A percentile compares a stretch with the other conserved stretches of the same genome.
phyloP scores from a whole-genome alignment of 2,797 vertebrate genomes.

The Artibeus lituratus region DNA sequence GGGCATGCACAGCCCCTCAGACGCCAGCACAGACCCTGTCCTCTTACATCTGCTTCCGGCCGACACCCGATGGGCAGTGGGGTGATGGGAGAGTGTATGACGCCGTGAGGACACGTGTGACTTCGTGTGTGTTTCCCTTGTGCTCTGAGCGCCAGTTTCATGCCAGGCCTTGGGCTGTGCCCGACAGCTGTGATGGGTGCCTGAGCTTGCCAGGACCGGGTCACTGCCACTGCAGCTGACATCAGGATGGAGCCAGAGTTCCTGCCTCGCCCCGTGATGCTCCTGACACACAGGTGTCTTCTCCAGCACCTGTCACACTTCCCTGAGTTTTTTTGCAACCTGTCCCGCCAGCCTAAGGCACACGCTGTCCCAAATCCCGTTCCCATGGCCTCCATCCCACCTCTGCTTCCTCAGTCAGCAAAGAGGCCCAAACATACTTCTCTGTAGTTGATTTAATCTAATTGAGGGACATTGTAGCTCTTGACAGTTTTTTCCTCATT shows the following conservation, averaged over 20 bases:
- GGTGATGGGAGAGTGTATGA: neutral
- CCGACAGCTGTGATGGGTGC: neutral
- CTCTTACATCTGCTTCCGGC: neutral
- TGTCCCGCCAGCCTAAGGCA: neutral
- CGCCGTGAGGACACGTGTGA: fast-evolving
- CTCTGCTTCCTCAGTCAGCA: neutral
- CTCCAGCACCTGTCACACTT: neutral
- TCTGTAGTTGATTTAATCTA: neutral
- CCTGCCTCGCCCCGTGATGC: neutral
- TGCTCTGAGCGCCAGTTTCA: neutral
- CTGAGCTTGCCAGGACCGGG: neutral
- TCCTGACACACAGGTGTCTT: neutral
- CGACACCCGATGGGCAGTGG: neutral
- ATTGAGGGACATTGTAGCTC: neutral
- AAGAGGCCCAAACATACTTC: neutral
- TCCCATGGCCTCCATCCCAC: neutral
- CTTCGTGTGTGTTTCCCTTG: neutral
- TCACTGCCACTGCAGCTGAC: neutral
- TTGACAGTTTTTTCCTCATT: neutral
- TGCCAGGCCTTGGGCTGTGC: neutral
- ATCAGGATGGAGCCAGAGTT: neutral
- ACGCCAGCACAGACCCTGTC: neutral
- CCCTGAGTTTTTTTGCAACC: neutral
- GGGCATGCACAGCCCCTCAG: neutral
- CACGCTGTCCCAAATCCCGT: neutral